Evolutionary conservation across 2,113 vertebrate species (phyloP).

Genomic region (Apteryx mantelli): DNA sequence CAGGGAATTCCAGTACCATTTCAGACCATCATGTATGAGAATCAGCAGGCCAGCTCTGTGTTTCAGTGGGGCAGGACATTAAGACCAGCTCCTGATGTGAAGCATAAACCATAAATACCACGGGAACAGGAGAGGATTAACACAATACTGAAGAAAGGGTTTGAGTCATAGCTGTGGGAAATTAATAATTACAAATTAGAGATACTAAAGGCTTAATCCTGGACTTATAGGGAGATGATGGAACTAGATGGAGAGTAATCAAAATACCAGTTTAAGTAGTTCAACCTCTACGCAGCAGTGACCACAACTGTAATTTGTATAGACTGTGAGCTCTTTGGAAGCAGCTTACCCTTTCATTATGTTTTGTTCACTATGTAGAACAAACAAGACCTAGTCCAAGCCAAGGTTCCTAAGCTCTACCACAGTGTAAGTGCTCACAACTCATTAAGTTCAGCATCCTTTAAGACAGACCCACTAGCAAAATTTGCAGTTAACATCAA

Average conservation of each 20-base stretch:
- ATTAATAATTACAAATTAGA: constrained; percentile 52
- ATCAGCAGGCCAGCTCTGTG: not conserved
- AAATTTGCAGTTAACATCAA: not conserved
- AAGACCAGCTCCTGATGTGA: not conserved
- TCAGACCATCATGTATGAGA: not conserved
- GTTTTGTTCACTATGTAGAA: not conserved
- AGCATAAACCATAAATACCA: not conserved
- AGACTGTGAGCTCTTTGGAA: not conserved
- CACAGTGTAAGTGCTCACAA: not conserved
- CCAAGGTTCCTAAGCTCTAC: not conserved
- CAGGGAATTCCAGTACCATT: not conserved
- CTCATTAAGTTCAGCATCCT: not conserved
- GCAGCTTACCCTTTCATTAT: not conserved
- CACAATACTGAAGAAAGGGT: not conserved
- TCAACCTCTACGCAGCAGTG: not conserved
- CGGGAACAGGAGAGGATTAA: not conserved
- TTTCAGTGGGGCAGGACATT: not conserved
- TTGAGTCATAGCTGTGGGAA: not conserved
- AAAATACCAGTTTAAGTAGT: not conserved
- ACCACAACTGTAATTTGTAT: not conserved
- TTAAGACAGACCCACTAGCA: not conserved
- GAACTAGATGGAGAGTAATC: not conserved
- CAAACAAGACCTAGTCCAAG: not conserved
- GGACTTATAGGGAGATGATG: constrained; percentile 5
- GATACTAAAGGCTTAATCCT: constrained; percentile 16